Conservation (phyloP, 2,797 vertebrate genomes). For the Tapera naevia region DNA sequence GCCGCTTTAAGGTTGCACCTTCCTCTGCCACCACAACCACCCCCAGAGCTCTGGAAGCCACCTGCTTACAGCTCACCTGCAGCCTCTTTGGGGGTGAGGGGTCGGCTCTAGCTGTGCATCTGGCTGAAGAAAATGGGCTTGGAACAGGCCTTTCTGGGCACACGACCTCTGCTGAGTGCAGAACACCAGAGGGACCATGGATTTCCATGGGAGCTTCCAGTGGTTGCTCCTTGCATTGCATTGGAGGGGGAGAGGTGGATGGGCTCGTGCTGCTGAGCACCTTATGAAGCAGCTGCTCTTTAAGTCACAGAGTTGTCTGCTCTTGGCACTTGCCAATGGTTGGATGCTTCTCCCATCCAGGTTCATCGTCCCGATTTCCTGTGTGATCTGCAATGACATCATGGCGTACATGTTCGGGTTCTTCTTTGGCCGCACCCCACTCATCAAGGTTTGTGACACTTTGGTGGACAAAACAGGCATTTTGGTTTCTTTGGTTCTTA, state of each 20-base stretch:
- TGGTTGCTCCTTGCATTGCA: not conserved
- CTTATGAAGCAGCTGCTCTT: not conserved
- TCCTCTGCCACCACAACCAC: not conserved
- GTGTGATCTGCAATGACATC: conserved; percentile 99
- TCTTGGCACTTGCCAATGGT: not conserved
- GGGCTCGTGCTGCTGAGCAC: not conserved
- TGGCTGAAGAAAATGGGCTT: not conserved
- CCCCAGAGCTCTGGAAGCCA: not conserved
- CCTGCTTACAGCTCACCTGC: not conserved
- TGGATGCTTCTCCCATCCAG: conserved; percentile 66
- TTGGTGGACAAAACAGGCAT: fast-evolving
- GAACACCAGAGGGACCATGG: not conserved
- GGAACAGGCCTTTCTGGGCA: not conserved
- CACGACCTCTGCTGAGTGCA: not conserved
- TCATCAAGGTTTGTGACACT: conserved; percentile 85
- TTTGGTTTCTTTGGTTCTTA: not conserved
- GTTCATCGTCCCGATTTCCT: conserved; percentile 99
- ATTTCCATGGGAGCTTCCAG: not conserved
- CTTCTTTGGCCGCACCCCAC: conserved; percentile 97
- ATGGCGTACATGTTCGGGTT: conserved; percentile 99
- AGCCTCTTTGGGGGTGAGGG: not conserved
- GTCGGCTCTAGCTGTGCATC: not conserved
- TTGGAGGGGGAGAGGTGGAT: not conserved
- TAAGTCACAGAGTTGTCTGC: not conserved
- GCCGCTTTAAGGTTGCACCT: fast-evolving